Conservation (phyloP, 2,113 vertebrate species). For the Alectura lathami region DNA sequence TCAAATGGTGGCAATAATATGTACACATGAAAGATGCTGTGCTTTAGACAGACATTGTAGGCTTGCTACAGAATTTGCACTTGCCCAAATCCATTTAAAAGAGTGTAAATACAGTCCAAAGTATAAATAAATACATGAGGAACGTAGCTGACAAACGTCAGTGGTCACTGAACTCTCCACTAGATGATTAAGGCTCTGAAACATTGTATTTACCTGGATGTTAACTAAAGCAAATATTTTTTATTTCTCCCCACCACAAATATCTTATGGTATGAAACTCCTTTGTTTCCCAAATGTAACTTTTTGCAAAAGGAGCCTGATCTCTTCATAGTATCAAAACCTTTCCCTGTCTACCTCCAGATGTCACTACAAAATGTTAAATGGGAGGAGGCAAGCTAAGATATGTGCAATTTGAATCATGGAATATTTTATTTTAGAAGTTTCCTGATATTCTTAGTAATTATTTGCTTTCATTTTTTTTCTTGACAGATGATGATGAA, state of each 20-base stretch:
- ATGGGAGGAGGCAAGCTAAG: not conserved
- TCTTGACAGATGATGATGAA: conserved; percentile 68
- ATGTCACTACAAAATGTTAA: not conserved
- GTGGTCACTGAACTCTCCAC: not conserved
- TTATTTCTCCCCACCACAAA: not conserved
- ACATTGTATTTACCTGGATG: not conserved
- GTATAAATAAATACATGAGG: no score
- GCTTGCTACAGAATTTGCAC: not conserved
- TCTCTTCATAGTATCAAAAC: not conserved
- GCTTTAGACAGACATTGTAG: not conserved
- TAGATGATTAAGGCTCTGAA: not conserved
- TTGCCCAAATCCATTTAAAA: not conserved
- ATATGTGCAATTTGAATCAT: not conserved
- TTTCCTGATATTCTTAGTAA: not conserved
- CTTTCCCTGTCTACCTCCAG: not conserved
- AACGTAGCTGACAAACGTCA: not conserved
- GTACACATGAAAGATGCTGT: not conserved
- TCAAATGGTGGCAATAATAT: not conserved
- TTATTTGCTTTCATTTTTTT: not conserved
- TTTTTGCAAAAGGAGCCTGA: not conserved
- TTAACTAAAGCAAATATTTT: not conserved
- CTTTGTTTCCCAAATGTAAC: not conserved
- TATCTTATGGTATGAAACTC: not conserved
- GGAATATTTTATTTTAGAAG: not conserved
- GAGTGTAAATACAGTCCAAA: not conserved